These are phyloP conservation scores for Agrochola litura DNA, from an alignment of 2,888 invertebrate genomes.

Conservation along the genomic window DNA sequence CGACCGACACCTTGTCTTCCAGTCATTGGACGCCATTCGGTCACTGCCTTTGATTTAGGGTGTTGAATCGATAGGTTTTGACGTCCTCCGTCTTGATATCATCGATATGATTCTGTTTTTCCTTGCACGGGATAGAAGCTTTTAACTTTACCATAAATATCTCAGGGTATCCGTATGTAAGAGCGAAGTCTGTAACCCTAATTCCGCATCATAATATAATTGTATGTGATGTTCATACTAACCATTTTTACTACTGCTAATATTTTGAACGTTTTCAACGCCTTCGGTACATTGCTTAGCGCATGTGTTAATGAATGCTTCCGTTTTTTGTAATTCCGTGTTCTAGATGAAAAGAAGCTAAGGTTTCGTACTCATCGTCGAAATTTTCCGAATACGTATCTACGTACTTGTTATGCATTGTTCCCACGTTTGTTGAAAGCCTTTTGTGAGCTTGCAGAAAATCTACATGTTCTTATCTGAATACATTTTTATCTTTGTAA, in stretches of 20 bases:
- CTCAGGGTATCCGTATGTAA: background rate
- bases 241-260: slow-evolving; percentile 51
- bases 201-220: slow-evolving; percentile 20
- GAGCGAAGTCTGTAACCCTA: background rate
- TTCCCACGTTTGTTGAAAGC: background rate
- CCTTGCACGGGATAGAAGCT: background rate
- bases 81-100: background rate
- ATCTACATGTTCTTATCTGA: background rate
- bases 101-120: background rate
- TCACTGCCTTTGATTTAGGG: background rate
- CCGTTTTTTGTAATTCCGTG: slow-evolving; percentile 59
- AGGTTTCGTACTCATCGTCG: background rate
- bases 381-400: slow-evolving; percentile 4
- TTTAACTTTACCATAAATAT: slow-evolving; percentile 2
- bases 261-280: slow-evolving; percentile 58
- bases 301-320: slow-evolving; percentile 68
- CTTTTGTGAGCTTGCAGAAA: background rate
- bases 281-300: slow-evolving; percentile 58
- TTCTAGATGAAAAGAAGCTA: slow-evolving; percentile 11
- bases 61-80: background rate
- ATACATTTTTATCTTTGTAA: background rate
- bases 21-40: background rate
- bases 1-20: background rate
- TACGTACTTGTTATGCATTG: background rate
- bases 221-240: slow-evolving; percentile 35